A percentile compares a stretch with the other conserved stretches of the same genome.
Evolutionary conservation across 2,113 vertebrate species (phyloP).

Genomic region (Bubalus kerabau): DNA sequence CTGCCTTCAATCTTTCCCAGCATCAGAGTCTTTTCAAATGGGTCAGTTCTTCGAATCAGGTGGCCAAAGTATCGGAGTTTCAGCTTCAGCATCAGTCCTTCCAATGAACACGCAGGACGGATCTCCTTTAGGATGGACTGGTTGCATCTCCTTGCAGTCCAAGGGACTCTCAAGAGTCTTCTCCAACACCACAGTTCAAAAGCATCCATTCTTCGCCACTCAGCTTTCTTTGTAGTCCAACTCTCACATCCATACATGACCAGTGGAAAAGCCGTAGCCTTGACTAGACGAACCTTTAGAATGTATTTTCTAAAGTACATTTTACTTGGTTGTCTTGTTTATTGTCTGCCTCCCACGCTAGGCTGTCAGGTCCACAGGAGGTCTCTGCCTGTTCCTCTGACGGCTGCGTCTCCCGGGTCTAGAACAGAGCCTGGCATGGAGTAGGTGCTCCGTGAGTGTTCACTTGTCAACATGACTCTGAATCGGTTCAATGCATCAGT

Average conservation of each 20-base stretch:
- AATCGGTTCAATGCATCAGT: neutral
- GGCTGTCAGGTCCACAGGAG: neutral
- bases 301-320: too few species aligned
- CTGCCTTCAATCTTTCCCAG: neutral
- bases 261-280: too few species aligned
- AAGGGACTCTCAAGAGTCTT: too few species aligned
- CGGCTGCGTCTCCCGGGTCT: neutral
- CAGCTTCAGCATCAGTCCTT: neutral
- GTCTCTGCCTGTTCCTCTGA: neutral
- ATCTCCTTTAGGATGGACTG: too few species aligned
- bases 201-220: too few species aligned
- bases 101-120: neutral
- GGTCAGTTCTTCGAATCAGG: fast-evolving
- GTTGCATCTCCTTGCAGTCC: too few species aligned
- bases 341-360: fast-evolving
- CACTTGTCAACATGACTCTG: neutral
- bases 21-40: neutral
- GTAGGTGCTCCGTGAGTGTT: neutral
- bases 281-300: neutral
- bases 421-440: neutral
- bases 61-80: neutral
- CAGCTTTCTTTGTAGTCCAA: too few species aligned
- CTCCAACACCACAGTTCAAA: too few species aligned
- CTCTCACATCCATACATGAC: too few species aligned
- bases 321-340: neutral